These are phyloP conservation scores for Stenolophus ochropezus DNA, from an alignment of 2,888 invertebrate species.

Conservation along the genomic window DNA sequence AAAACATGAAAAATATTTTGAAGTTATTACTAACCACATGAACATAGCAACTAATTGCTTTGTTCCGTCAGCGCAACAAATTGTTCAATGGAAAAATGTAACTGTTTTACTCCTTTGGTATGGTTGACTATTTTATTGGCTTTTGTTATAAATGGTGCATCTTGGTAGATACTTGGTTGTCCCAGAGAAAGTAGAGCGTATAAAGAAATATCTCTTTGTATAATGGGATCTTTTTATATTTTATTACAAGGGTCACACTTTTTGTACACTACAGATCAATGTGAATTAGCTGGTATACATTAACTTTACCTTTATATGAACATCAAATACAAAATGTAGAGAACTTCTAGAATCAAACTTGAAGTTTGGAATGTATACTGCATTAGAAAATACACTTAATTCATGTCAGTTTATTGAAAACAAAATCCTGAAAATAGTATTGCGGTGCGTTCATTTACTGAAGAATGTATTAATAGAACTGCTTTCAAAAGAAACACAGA, in stretches of 20 bases:
- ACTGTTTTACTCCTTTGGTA: background rate
- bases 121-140: constrained; percentile 6
- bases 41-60: background rate
- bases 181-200: background rate
- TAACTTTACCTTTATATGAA: constrained; percentile 74
- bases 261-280: constrained; percentile 76
- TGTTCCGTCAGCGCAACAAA: constrained; percentile 4
- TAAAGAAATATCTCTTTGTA: constrained; percentile 12
- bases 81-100: constrained; percentile 33
- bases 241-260: constrained; percentile 67
- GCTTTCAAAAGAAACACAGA: background rate
- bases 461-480: background rate
- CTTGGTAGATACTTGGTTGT: constrained; percentile 22
- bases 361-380: background rate
- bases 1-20: too few relatives aligned
- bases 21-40: background rate
- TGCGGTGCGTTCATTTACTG: background rate
- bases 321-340: constrained; percentile 67
- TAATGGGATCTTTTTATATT: constrained; percentile 26
- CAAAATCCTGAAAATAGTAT: constrained; percentile 12
- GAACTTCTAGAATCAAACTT: constrained; percentile 27
- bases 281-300: constrained; percentile 76
- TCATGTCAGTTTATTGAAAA: background rate
- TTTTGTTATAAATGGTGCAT: background rate
- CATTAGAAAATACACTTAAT: background rate